Conservation (phyloP, 1,140 invertebrate genomes). For the Pygmarrhopalites habei region DNA sequence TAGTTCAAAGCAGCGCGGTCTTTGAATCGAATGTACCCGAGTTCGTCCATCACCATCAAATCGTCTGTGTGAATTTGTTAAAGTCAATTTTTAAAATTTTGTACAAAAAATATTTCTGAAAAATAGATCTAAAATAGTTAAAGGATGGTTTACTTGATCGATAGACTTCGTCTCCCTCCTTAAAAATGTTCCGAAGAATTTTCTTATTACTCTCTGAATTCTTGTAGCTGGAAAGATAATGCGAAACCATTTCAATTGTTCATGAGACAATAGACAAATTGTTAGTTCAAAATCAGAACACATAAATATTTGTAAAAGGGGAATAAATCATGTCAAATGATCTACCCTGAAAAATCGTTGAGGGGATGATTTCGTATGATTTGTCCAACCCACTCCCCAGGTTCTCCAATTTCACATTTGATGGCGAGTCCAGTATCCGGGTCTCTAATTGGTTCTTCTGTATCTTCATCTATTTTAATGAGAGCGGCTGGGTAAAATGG, state of each 20-base stretch:
- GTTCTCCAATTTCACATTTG: slow-evolving; percentile 59
- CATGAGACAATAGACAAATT: no score
- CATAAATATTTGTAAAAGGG: no score
- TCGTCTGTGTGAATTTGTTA: slow-evolving; percentile 47
- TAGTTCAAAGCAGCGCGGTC: slow-evolving; percentile 77
- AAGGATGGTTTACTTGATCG: slow-evolving; percentile 54
- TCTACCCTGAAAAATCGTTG: slow-evolving; percentile 74
- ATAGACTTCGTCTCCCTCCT: slow-evolving; percentile 62
- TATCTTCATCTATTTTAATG: slow-evolving; percentile 74
- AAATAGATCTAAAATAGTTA: no score
- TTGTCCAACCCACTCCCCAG: slow-evolving; percentile 91
- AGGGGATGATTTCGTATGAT: slow-evolving; percentile 75
- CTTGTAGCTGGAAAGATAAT: slow-evolving; percentile 23
- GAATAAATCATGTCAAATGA: no score
- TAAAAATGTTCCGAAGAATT: slow-evolving; percentile 60
- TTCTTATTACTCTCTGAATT: slow-evolving; percentile 63
- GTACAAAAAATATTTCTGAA: no score
- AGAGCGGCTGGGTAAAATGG: slow-evolving; percentile 77
- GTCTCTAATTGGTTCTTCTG: slow-evolving; percentile 72
- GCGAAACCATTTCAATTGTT: no score
- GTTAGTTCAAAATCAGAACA: neutral
- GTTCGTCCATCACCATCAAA: slow-evolving; percentile 53
- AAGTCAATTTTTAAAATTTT: neutral
- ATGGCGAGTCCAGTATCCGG: slow-evolving; percentile 66
- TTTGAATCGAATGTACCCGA: slow-evolving; percentile 57